A percentile compares a stretch with the other conserved stretches of the same genome.
Conservation (phyloP, 1,140 invertebrate species). For the Cyrtorhinus lividipennis region DNA sequence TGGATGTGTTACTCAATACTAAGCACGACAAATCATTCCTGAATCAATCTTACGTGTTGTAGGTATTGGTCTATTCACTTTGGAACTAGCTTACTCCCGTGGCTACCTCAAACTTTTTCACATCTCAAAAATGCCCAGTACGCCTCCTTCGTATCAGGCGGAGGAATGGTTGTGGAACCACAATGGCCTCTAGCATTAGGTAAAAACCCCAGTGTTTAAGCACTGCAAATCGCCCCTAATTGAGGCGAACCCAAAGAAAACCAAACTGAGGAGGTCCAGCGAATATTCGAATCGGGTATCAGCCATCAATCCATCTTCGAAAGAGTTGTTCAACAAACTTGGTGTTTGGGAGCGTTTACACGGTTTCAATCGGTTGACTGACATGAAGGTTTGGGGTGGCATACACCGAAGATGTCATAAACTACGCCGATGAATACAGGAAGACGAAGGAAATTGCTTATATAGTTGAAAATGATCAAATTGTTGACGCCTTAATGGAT, state of each 20-base stretch:
- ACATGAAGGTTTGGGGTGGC: conserved; percentile 93
- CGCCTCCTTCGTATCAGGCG: conserved; percentile 81
- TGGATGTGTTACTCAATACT: too few species aligned
- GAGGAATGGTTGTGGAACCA: conserved; percentile 84
- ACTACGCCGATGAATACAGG: conserved; percentile 60
- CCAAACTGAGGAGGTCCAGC: conserved; percentile 27
- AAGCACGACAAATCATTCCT: too few species aligned
- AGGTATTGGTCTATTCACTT: too few species aligned
- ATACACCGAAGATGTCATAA: conserved; percentile 71
- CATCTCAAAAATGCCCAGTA: neutral
- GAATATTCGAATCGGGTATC: conserved; percentile 62
- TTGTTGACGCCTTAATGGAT: conserved; percentile 55
- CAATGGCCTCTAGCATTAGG: conserved; percentile 76
- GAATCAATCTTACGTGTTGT: too few species aligned
- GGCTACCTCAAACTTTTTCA: neutral
- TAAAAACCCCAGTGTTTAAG: conserved; percentile 55
- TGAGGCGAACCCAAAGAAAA: conserved; percentile 47
- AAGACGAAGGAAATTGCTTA: conserved; percentile 52
- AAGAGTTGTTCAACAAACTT: conserved; percentile 57
- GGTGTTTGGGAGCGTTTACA: conserved; percentile 70
- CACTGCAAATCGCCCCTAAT: conserved; percentile 62
- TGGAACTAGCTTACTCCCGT: neutral
- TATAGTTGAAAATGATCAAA: conserved; percentile 87
- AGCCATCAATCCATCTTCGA: conserved; percentile 65
- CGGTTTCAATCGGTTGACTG: conserved; percentile 56